Evolutionary conservation across 2,113 vertebrate species (phyloP), one percentile per base, ranked within the genome.

Genomic region (Pachyramphus minor): DNA sequence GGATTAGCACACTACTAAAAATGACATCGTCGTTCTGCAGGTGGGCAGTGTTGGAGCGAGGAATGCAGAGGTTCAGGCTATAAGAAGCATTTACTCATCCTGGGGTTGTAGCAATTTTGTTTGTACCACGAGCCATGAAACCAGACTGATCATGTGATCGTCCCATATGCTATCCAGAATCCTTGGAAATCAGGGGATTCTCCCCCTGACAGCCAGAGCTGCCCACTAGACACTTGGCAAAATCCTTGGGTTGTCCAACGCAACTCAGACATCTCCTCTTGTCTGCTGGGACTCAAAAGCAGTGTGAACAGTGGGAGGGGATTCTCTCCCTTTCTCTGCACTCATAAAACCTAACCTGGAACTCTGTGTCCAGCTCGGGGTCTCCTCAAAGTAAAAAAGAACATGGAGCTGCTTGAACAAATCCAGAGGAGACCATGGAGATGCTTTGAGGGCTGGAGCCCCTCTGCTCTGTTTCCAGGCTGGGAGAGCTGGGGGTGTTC

Each of bases 341-440:
- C n/a, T 35, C 30, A 5, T 25, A n/a, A 68, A 75, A 53, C 10
- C 20, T 18, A 49, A 17, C 10, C 14, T 41, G 78, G 30, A 47
- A 30, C 19, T 27, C 69, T 59, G 33, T 30, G 39, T n/a, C 37
- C 60, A 81, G 42, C 59, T 23, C 60, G 39, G 24, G n/a, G 74
- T 24, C 20, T 30, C 24, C 5, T 8, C 53, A 35, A 0, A 0
- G 1, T 2, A 6, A 45, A 23, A 23, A 24, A 59, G 62, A 41
- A 68, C 1, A 3, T 53, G 87, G n/a, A 75, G 39, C 20, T 75
- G 53, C 14, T 41, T 71, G 16, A 53, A 9, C 1, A 11, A 83
- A 31, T 11, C 17, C n/a, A 30, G n/a, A 89, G 53, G 45, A 68
- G 9, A 30, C 16, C 62, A 53, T 2, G 1, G 21, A 68, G 20